Evolutionary conservation across 2,113 vertebrate genomes (phyloP).

Genomic region (Campylorhamphus procurvoides): DNA sequence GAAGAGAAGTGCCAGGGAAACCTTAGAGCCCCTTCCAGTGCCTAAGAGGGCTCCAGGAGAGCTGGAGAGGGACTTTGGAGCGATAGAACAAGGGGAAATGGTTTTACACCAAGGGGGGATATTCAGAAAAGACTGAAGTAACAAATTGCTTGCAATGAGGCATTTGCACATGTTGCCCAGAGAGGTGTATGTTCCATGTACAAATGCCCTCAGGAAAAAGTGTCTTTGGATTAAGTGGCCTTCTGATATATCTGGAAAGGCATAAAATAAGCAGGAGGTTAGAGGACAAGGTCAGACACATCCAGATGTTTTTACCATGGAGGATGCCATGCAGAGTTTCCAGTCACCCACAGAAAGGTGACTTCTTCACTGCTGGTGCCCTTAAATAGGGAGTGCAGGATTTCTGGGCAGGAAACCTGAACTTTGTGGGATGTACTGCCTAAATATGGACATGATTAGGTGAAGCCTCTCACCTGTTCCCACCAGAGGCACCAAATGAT

Average conservation of each 20-base stretch:
- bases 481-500: neutral
- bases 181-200: neutral
- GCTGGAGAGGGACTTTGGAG: neutral
- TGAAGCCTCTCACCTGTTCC: neutral
- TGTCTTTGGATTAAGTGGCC: neutral
- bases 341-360: neutral
- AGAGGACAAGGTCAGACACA: neutral
- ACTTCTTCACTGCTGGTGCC: neutral
- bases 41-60: neutral
- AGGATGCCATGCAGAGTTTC: neutral
- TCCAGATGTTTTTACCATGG: neutral
- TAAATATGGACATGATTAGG: rapidly evolving
- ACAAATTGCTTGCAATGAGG: rapidly evolving
- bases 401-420: neutral
- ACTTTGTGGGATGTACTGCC: neutral
- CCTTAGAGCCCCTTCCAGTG: rapidly evolving
- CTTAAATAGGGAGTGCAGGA: neutral
- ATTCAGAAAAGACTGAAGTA: neutral
- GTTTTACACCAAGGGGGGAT: neutral
- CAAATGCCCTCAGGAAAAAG: neutral
- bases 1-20: neutral
- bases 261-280: rapidly evolving
- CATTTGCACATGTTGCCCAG: rapidly evolving
- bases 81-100: rapidly evolving
- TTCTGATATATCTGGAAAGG: neutral